These are phyloP conservation scores for Jordanella pulchra DNA, from an alignment of 2,797 vertebrate genomes.

Conservation along the genomic window DNA sequence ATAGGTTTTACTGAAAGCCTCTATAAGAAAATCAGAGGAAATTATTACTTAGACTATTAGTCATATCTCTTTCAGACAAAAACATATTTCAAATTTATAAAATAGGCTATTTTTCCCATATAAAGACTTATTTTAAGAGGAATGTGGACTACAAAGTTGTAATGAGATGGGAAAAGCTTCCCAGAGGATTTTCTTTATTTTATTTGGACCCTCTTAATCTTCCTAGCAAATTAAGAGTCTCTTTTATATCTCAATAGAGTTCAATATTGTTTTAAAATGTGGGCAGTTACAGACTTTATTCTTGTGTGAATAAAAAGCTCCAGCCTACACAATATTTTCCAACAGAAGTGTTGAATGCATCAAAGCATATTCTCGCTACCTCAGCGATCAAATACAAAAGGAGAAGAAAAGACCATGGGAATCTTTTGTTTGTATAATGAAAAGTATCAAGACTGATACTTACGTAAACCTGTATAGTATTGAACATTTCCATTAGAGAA, in stretches of 20 bases:
- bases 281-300: slow-evolving; percentile 26
- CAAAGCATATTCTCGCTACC: slow-evolving; percentile 5
- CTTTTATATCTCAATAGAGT: slow-evolving; percentile 26
- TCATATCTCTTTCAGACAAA: slow-evolving; percentile 15
- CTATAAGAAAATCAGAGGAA: background rate
- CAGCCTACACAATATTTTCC: slow-evolving; percentile 9
- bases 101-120: slow-evolving; percentile 5
- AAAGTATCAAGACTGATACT: slow-evolving; percentile 4
- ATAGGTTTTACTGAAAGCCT: background rate
- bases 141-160: slow-evolving; percentile 12
- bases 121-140: slow-evolving; percentile 14
- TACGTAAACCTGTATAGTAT: slow-evolving; percentile 11
- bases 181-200: slow-evolving; percentile 17
- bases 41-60: background rate
- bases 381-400: slow-evolving; percentile 4
- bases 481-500: slow-evolving; percentile 8
- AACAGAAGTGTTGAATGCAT: background rate
- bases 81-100: slow-evolving; percentile 21
- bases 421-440: slow-evolving; percentile 4
- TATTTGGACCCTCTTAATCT: slow-evolving; percentile 49
- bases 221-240: slow-evolving; percentile 36
- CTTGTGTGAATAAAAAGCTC: slow-evolving; percentile 26
- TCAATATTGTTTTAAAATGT: slow-evolving; percentile 39
- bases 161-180: slow-evolving; percentile 23
- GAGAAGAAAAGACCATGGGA: slow-evolving; percentile 1